A percentile compares a stretch with the other conserved stretches of the same genome.
Conservation (phyloP, 1,140 invertebrate species). For the Branchinecta lynchi region DNA sequence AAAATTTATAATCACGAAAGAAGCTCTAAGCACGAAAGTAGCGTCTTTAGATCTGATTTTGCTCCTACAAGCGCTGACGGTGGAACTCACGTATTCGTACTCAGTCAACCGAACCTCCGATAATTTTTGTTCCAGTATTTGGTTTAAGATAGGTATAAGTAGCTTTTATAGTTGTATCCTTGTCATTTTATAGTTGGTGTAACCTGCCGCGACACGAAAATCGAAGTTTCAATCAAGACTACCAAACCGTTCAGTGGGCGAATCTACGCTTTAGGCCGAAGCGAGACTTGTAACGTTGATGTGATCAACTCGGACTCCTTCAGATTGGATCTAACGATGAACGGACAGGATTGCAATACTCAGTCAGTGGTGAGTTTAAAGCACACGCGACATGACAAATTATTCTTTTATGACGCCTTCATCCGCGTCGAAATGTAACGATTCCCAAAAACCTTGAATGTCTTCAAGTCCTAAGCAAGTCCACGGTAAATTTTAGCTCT, state of each 20-base stretch:
- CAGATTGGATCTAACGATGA: slow-evolving; percentile 77
- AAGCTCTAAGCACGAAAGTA: too few relatives aligned
- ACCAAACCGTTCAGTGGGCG: slow-evolving; percentile 87
- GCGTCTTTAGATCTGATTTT: too few relatives aligned
- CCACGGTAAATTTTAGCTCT: too few relatives aligned
- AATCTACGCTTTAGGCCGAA: slow-evolving; percentile 78
- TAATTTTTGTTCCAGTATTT: neutral
- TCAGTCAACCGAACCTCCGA: too few relatives aligned
- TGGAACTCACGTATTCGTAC: too few relatives aligned
- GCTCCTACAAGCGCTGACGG: too few relatives aligned
- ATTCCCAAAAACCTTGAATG: too few relatives aligned
- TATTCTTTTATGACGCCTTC: too few relatives aligned
- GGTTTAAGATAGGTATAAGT: neutral
- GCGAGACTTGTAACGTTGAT: slow-evolving; percentile 86
- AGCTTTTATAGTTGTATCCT: slow-evolving; percentile 13
- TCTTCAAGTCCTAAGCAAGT: too few relatives aligned
- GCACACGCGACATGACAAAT: too few relatives aligned
- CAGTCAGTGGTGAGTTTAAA: slow-evolving; percentile 29
- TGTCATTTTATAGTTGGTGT: slow-evolving; percentile 51
- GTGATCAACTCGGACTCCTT: slow-evolving; percentile 81
- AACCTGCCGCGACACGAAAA: slow-evolving; percentile 83
- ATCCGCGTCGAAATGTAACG: too few relatives aligned
- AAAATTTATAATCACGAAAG: too few relatives aligned
- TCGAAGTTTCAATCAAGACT: slow-evolving; percentile 76
- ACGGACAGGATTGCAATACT: slow-evolving; percentile 83